Conservation (phyloP, 2,888 invertebrate genomes). For the Loripinus fragilis region DNA sequence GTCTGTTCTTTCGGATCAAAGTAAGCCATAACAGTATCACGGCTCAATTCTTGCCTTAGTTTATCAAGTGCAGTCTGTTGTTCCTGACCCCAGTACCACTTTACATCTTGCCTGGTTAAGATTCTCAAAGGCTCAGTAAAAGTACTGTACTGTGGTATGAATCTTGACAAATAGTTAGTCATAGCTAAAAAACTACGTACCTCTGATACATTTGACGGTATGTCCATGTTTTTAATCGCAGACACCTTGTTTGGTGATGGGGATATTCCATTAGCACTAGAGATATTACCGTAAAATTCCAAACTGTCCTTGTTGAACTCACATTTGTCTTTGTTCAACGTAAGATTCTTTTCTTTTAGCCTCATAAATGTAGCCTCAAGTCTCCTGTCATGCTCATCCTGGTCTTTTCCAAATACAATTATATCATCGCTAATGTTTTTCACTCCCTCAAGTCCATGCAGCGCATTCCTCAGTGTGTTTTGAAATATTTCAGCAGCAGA, state of each 20-base stretch:
- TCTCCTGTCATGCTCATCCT: constrained; percentile 50
- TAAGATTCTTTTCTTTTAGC: constrained; percentile 42
- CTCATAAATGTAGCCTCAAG: constrained; percentile 36
- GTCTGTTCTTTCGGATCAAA: constrained; percentile 48
- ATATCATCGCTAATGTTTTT: constrained; percentile 66
- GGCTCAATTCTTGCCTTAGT: constrained; percentile 40
- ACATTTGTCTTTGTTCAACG: constrained; percentile 55
- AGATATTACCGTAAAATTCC: constrained; percentile 45
- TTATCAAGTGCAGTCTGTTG: constrained; percentile 54
- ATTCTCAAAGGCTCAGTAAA: constrained; percentile 58
- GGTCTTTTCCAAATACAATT: constrained; percentile 50
- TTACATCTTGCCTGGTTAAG: constrained; percentile 37
- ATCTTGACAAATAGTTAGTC: constrained; percentile 60
- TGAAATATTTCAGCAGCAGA: constrained; percentile 42
- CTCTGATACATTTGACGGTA: constrained; percentile 51
- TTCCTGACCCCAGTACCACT: constrained; percentile 48
- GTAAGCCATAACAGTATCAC: constrained; percentile 54
- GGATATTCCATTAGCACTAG: constrained; percentile 39
- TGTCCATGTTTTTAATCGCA: constrained; percentile 48
- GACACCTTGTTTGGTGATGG: constrained; percentile 52
- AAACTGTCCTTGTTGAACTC: constrained; percentile 48
- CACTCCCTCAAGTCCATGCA: constrained; percentile 28
- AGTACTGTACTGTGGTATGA: constrained; percentile 61
- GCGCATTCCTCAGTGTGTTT: not conserved
- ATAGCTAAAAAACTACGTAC: constrained; percentile 63